These are phyloP conservation scores for Mesopsocus fuscifrons DNA, from an alignment of 2,888 invertebrate species.

Conservation along the genomic window DNA sequence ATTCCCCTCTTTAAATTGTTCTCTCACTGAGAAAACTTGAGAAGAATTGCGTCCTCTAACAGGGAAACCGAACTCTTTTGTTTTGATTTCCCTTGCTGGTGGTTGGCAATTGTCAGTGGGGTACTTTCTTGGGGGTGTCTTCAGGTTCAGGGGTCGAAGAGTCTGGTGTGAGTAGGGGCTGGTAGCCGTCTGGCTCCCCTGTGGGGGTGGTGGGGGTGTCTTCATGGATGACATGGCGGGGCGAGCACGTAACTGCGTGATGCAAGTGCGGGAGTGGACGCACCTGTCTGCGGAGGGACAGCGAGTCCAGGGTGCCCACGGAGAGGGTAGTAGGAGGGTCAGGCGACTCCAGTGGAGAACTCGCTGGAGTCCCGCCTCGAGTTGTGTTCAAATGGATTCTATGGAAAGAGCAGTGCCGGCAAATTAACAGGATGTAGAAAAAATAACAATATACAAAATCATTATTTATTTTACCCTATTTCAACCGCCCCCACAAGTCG, in stretches of 20 bases:
- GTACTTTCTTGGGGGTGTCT: background rate
- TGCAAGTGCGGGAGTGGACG: constrained; percentile 22
- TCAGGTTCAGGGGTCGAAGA: constrained; percentile 7
- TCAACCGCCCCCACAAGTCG: background rate
- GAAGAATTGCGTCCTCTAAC: no score
- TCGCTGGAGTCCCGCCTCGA: constrained; percentile 49
- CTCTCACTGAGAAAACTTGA: no score
- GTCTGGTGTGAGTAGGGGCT: constrained; percentile 6
- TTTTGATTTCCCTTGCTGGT: no score
- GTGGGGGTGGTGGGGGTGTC: constrained; percentile 10
- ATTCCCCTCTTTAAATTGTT: no score
- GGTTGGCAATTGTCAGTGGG: background rate
- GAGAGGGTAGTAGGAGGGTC: constrained; percentile 45
- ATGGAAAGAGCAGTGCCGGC: no score
- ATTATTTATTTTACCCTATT: background rate
- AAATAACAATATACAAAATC: constrained; percentile 8
- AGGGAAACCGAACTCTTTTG: no score
- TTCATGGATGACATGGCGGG: constrained; percentile 1
- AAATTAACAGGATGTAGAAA: constrained; percentile 14
- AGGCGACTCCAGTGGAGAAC: constrained; percentile 68
- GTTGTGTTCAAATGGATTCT: constrained; percentile 71
- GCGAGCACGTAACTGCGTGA: constrained; percentile 19
- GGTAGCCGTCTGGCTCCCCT: constrained; percentile 11
- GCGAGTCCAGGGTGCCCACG: constrained; percentile 40
- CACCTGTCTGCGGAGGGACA: constrained; percentile 29